phyloP scores from a whole-genome alignment of 2,797 vertebrate species.

The Delichon dasypus region DNA sequence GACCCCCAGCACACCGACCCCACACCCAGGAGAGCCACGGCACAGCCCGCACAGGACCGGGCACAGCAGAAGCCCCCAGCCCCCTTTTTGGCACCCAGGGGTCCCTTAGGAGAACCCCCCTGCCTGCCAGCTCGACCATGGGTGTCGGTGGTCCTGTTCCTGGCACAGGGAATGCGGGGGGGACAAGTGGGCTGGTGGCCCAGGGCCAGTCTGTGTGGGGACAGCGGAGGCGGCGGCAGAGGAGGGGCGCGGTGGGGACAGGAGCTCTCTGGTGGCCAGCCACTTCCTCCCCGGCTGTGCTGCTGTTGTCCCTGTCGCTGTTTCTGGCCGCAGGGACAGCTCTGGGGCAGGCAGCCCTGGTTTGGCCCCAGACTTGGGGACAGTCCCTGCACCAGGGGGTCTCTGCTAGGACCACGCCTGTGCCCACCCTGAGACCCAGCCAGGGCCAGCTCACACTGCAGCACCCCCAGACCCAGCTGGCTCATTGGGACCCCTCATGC shows the following conservation, averaged over 20 bases:
- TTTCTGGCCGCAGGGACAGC: neutral
- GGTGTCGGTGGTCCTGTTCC: fast-evolving
- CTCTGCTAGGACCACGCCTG: neutral
- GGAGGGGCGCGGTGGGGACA: fast-evolving
- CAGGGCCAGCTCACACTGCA: neutral
- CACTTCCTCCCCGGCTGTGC: neutral
- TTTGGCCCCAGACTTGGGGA: neutral
- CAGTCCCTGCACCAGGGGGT: fast-evolving
- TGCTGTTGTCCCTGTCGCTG: neutral
- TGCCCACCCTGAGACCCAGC: neutral
- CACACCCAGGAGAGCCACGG: neutral
- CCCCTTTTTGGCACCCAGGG: neutral
- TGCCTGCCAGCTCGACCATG: neutral
- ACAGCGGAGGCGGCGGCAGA: fast-evolving
- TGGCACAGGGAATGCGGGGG: fast-evolving
- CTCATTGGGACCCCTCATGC: fast-evolving
- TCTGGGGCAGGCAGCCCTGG: neutral
- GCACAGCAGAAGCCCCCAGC: neutral
- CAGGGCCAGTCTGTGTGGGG: neutral
- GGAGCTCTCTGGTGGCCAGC: neutral
- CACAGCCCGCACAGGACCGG: fast-evolving
- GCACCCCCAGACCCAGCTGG: neutral
- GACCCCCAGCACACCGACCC: neutral
- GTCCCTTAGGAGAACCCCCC: neutral
- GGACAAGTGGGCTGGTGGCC: neutral